phyloP scores from a whole-genome alignment of 2,888 invertebrate genomes.

The Drosophila nigricruria region DNA sequence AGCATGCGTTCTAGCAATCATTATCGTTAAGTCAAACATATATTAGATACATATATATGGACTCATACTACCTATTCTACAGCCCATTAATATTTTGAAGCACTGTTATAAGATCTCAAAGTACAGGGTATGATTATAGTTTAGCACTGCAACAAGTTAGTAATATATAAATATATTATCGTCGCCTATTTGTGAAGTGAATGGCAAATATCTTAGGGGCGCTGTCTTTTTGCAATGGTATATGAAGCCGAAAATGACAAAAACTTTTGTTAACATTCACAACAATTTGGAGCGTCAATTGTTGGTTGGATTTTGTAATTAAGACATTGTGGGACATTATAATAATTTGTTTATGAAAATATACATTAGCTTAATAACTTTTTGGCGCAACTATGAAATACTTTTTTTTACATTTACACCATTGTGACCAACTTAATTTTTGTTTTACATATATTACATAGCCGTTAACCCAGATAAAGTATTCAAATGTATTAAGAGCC shows the following conservation, averaged over 20 bases:
- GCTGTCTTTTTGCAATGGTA: conserved; percentile 49
- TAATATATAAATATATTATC: conserved; percentile 46
- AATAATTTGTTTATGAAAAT: conserved; percentile 61
- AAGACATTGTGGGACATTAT: conserved; percentile 60
- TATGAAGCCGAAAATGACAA: conserved; percentile 41
- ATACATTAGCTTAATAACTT: conserved; percentile 49
- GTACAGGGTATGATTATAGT: conserved; percentile 11
- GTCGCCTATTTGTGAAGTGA: conserved; percentile 53
- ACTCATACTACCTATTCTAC: neutral
- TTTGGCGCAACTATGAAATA: conserved; percentile 47
- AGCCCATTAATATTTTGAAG: neutral
- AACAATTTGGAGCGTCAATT: conserved; percentile 38
- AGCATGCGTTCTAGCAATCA: neutral
- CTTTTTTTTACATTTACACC: conserved; percentile 13
- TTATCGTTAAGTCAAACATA: neutral
- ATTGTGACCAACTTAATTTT: neutral
- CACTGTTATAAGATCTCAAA: neutral
- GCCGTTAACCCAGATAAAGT: neutral
- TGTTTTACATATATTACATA: neutral
- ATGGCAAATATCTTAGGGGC: conserved; percentile 47
- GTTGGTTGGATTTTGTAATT: conserved; percentile 51
- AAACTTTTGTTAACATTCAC: conserved; percentile 47
- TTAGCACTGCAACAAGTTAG: conserved; percentile 30
- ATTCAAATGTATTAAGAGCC: neutral
- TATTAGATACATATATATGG: neutral